phyloP scores from a whole-genome alignment of 2,888 invertebrate species.

The Eudemis profundana region DNA sequence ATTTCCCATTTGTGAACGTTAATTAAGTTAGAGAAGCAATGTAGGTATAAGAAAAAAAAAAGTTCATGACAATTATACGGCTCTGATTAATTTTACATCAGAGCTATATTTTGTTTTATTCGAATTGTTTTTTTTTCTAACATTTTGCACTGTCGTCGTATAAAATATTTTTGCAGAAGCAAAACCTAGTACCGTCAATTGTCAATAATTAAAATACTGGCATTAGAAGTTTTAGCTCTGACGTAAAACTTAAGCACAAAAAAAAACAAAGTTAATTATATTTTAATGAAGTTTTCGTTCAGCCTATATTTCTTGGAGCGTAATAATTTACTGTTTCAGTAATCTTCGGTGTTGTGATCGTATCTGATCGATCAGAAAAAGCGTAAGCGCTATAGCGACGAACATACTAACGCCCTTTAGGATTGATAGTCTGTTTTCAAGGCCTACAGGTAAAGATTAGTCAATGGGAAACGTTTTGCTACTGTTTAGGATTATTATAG shows the following conservation, averaged over 20 bases:
- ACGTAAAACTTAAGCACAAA: not conserved
- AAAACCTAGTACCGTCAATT: no score
- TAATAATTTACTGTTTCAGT: slow-evolving; percentile 4
- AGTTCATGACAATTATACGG: no score
- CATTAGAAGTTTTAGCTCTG: no score
- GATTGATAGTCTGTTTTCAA: slow-evolving; percentile 3
- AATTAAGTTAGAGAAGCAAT: no score
- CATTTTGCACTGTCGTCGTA: no score
- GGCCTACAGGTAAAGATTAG: slow-evolving; percentile 11
- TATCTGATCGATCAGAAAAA: not conserved
- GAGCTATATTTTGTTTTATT: no score
- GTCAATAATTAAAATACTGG: no score
- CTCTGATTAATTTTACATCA: no score
- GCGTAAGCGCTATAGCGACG: not conserved
- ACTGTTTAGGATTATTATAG: not conserved
- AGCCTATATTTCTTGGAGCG: not conserved
- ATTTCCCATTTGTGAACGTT: no score
- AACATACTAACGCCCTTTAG: not conserved
- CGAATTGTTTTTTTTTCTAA: no score
- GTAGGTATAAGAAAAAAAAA: no score
- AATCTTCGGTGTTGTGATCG: not conserved
- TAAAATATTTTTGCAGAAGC: no score
- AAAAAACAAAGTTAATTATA: not conserved
- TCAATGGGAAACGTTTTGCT: not conserved
- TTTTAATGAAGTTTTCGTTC: not conserved